These are phyloP conservation scores for Pipistrellus nathusii DNA, from an alignment of 2,797 vertebrate species.

Conservation along the genomic window DNA sequence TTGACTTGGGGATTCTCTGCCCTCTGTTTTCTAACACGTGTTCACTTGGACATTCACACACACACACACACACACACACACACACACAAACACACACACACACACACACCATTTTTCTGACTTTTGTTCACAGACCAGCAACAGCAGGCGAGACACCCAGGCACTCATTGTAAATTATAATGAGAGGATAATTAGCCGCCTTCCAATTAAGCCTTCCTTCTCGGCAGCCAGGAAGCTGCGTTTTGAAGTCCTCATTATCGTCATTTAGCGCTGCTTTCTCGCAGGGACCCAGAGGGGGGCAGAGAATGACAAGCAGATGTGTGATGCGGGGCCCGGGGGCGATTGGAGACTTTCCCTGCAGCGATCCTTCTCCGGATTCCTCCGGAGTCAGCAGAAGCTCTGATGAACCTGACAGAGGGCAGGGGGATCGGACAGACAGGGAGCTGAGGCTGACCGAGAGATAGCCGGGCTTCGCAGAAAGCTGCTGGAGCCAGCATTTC, in stretches of 20 bases:
- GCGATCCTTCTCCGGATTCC: constrained; percentile 66
- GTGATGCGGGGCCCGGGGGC: constrained; percentile 66
- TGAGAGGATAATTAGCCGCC: constrained; percentile 48
- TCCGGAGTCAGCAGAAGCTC: constrained; percentile 79
- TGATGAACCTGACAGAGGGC: constrained; percentile 65
- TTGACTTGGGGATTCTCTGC: neutral
- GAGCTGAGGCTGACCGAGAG: constrained; percentile 50
- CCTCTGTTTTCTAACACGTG: neutral
- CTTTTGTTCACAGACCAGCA: neutral
- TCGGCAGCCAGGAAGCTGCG: constrained; percentile 45
- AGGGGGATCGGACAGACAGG: constrained; percentile 27
- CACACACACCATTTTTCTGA: neutral
- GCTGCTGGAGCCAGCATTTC: constrained; percentile 66
- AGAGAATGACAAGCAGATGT: constrained; percentile 69
- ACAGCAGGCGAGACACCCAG: constrained; percentile 50
- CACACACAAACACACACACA: too few relatives aligned
- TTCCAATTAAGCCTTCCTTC: constrained; percentile 60
- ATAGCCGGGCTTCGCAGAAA: constrained; percentile 70
- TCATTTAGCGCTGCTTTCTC: constrained; percentile 50
- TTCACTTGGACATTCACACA: neutral
- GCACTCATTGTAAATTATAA: constrained; percentile 63
- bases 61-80: too few relatives aligned
- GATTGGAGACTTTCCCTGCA: constrained; percentile 65
- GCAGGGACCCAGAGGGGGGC: constrained; percentile 43
- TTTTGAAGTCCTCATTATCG: constrained; percentile 47